A percentile compares a stretch with the other conserved stretches of the same genome.
These are phyloP conservation scores for Zaprionus lineosus DNA, from an alignment of 2,888 invertebrate genomes.

Conservation along the genomic window DNA sequence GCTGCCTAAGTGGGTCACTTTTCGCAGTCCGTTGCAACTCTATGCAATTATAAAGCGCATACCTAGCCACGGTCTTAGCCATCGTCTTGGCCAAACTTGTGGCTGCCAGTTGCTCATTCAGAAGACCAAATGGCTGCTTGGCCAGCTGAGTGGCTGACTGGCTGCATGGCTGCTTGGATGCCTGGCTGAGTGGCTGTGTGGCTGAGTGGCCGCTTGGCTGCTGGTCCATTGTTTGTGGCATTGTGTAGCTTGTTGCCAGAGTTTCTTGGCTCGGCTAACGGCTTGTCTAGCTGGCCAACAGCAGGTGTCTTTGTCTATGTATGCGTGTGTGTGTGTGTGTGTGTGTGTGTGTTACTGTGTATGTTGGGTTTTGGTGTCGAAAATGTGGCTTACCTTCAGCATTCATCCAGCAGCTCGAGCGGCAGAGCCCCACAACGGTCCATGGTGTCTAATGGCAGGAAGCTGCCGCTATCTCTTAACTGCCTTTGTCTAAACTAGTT, in stretches of 20 bases:
- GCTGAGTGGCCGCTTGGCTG: too few relatives aligned
- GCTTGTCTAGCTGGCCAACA: slow-evolving; percentile 31
- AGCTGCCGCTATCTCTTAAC: slow-evolving; percentile 49
- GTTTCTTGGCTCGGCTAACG: slow-evolving; percentile 42
- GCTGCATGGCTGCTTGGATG: too few relatives aligned
- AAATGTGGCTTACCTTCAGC: slow-evolving; percentile 76
- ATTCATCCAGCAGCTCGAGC: too few relatives aligned
- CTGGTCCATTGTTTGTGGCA: slow-evolving; percentile 58
- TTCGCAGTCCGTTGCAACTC: slow-evolving; percentile 47
- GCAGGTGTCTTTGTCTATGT: slow-evolving; percentile 63
- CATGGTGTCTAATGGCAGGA: slow-evolving; percentile 49
- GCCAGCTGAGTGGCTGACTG: slow-evolving; percentile 10
- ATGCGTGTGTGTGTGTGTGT: slow-evolving; percentile 11
- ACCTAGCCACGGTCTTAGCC: slow-evolving; percentile 39
- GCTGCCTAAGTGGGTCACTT: slow-evolving; percentile 66
- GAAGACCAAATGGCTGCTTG: slow-evolving; percentile 10
- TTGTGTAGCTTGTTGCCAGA: slow-evolving; percentile 3
- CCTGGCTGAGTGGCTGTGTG: too few relatives aligned
- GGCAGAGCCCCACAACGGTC: slow-evolving; percentile 33
- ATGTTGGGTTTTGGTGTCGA: slow-evolving; percentile 48
- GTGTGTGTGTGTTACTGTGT: slow-evolving; percentile 12
- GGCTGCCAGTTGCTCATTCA: slow-evolving; percentile 3
- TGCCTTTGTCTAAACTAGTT: slow-evolving; percentile 54
- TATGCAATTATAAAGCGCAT: slow-evolving; percentile 69
- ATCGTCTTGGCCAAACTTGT: slow-evolving; percentile 14